Base-by-base conservation (phyloP, 2,888 invertebrate genomes). In the Nebria salina region DNA sequence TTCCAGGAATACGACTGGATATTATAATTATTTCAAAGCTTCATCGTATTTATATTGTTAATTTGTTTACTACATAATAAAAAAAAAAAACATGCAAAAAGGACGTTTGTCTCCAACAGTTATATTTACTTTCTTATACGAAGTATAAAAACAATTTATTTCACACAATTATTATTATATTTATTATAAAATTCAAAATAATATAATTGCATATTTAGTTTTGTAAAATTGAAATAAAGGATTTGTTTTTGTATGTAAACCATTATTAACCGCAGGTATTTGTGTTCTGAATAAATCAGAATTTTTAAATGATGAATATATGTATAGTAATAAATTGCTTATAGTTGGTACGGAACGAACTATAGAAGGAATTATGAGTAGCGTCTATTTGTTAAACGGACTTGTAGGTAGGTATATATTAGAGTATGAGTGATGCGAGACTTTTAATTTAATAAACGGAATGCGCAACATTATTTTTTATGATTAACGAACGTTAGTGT, bases 361-460 rank as follows among this genome's bases (percentile, higher is more conserved):
- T 54, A 54, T 54, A 54, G 54, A 3, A 54, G 54, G 7, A 54
- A 54, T 54, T 3, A 54, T 54, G 54, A 54, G 6, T 13, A 54
- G 6, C 2, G 7, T 54, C 4, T 54, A 13, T 54, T 6, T 13
- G 54, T 11, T 11, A 54, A 54, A 54, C 6, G 0, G 13, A 54
- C 11, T 54, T 11, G 54, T 4, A 11, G 4, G 54, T 34, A 34
- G 2, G 34, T 34, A 34, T 34, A 5, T 34, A 34, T 34, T 34
- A 34, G 34, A 34, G 34, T 34, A 34, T 5, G 34, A 34, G 34
- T 5, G 34, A 34, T 34, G 34, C 34, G 5, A 54, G 54, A 64
- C 26, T 66, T 25, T n/a, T 68, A 77, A 77, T 77, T 77, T 77
- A 77, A 77, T 77, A 77, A 77, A 65, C 54, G 20, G 72, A 76